Base-by-base conservation (phyloP, 92 coral and sea anemone species). In the Bergia sp. region DNA sequence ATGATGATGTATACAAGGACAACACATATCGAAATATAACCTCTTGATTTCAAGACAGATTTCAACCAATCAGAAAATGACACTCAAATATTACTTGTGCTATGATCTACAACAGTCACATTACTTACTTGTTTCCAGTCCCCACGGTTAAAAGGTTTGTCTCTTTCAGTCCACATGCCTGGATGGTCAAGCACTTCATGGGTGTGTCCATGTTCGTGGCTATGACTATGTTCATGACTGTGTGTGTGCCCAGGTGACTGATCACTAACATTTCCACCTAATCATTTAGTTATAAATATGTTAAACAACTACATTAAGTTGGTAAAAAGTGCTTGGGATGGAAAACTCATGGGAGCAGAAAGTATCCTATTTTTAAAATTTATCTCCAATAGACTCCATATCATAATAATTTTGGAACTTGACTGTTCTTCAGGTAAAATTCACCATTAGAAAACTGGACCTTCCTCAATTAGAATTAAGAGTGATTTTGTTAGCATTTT, bases 91-190 rank as follows among this genome's bases (percentile, higher is more conserved):
- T 1, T 53, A 1, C 58, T 53, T 53, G 58, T 53, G 13, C 58
- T 3, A 53, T 1, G 58, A 53, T 53, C 58, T 1, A 53, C 58
- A 53, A 53, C 16, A 53, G 18, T 41, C 37, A 84, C 20, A 7
- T 1, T 49, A 41, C 89, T 5, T 83, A 93, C 95, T 87, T 91
- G 94, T 57, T 89, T 82, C 91, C 93, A 93, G 82, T 93, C 95
- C 41, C 88, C 81, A 73, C 95, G 86, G 23, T 91, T 91, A 15
- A 91, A 64, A 23, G 93, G 72, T 38, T 85, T 91, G 66, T 93
- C 94, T 71, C 95, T 85, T 21, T 85, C 89, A 29, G 81, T 78
- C 94, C 94, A 93, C 49, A 91, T 21, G 69, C 95, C 95, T 36
- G 95, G 94, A 41, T 85, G 86, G 29, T 84, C 87, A 37, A 84